Evolutionary conservation across 2,113 vertebrate genomes (phyloP).

Genomic region (Oreocharis arfaki): DNA sequence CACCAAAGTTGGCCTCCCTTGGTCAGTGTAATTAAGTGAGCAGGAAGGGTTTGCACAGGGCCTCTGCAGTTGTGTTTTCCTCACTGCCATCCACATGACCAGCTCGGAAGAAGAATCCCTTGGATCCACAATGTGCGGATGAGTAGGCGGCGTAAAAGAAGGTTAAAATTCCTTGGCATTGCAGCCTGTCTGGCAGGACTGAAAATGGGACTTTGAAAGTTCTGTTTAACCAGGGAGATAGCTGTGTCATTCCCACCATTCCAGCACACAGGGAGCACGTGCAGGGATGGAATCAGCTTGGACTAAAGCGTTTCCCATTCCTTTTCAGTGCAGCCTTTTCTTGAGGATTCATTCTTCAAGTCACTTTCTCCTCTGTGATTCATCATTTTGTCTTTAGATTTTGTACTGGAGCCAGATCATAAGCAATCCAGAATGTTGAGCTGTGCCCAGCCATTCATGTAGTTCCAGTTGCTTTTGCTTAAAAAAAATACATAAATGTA

Average conservation of each 20-base stretch:
- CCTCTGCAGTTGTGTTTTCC: not conserved
- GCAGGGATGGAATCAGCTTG: not conserved
- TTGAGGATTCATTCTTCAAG: not conserved
- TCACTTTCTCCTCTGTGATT: conserved; percentile 2
- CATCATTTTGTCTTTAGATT: conserved; percentile 41
- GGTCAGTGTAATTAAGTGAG: conserved; percentile 29
- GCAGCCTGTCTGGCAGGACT: not conserved
- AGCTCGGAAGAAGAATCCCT: not conserved
- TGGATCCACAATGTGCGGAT: not conserved
- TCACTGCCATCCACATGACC: not conserved
- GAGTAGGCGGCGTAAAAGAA: not conserved
- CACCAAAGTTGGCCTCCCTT: not conserved
- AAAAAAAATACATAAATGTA: not conserved
- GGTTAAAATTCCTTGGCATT: not conserved
- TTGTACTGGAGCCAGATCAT: not conserved
- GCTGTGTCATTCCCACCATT: not conserved
- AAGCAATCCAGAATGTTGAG: conserved; percentile 6
- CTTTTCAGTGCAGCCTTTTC: not conserved
- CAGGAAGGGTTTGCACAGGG: not conserved
- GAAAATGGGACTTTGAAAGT: not conserved
- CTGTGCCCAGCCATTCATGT: not conserved
- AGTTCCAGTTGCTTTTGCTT: not conserved
- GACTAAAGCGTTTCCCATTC: not conserved
- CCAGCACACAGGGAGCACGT: not conserved
- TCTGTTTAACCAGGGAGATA: not conserved